A percentile compares a stretch with the other conserved stretches of the same genome.
These are phyloP conservation scores for Empis livida DNA, from an alignment of 2,888 invertebrate species.

Conservation along the genomic window DNA sequence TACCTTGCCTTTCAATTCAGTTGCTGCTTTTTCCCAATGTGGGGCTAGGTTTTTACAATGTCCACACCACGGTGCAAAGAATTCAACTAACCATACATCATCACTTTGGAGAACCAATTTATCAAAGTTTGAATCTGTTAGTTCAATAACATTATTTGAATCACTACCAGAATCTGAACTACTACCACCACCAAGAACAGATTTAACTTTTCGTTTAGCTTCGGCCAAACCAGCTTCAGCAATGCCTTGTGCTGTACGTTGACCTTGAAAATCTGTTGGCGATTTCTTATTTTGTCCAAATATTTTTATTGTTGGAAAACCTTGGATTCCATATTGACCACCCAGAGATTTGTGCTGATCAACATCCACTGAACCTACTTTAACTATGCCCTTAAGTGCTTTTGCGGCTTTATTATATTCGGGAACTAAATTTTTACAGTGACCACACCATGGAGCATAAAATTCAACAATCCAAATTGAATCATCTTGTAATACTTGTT, in stretches of 20 bases:
- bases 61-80: conserved; percentile 95
- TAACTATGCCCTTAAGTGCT: conserved; percentile 86
- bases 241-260: conserved; percentile 72
- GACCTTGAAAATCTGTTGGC: conserved; percentile 74
- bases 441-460: conserved; percentile 48
- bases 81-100: conserved; percentile 95
- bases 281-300: conserved; percentile 73
- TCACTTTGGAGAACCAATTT: conserved; percentile 81
- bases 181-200: conserved; percentile 40
- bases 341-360: conserved; percentile 76
- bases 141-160: conserved; percentile 57
- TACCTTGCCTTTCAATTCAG: conserved; percentile 88
- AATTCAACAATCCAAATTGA: conserved; percentile 93
- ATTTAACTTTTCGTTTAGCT: conserved; percentile 58
- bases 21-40: conserved; percentile 91
- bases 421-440: conserved; percentile 78
- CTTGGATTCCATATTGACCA: conserved; percentile 66
- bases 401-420: conserved; percentile 90
- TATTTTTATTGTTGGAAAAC: conserved; percentile 94
- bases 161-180: conserved; percentile 14
- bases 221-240: conserved; percentile 75
- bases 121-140: conserved; percentile 95
- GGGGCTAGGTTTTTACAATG: conserved; percentile 95
- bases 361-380: conserved; percentile 89
- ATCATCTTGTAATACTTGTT: conserved; percentile 67